Evolutionary conservation across 2,888 invertebrate genomes (phyloP).

Genomic region (Cerceris rybyensis): DNA sequence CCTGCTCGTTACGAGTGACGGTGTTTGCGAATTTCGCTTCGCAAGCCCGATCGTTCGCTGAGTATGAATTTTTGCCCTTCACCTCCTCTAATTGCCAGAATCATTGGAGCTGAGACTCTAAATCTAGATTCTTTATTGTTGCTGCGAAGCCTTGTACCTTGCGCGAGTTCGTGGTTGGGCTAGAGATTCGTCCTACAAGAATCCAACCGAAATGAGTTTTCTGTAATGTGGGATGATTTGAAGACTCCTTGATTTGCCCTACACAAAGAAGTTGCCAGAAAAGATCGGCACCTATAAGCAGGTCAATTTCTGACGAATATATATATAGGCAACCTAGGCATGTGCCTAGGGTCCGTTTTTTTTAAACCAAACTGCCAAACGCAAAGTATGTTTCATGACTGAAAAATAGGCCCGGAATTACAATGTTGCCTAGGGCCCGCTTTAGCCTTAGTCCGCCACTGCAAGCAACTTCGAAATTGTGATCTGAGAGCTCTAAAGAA

Average conservation of each 20-base stretch:
- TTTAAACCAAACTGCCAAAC: too few species aligned
- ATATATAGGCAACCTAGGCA: too few species aligned
- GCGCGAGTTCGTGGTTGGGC: not conserved
- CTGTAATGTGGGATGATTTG: conserved; percentile 1
- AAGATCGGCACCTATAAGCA: not conserved
- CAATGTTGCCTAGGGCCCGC: too few species aligned
- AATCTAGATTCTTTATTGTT: not conserved
- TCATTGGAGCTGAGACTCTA: not conserved
- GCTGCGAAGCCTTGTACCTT: not conserved
- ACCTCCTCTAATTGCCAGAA: conserved; percentile 25
- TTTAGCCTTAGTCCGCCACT: too few species aligned
- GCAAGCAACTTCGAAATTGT: too few species aligned
- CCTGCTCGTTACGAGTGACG: not conserved
- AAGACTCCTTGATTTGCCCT: not conserved
- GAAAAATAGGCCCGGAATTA: too few species aligned
- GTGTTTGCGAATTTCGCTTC: conserved; percentile 9
- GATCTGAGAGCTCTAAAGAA: too few species aligned
- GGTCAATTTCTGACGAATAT: not conserved
- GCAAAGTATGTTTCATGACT: too few species aligned
- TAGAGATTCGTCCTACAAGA: not conserved
- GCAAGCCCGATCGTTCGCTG: not conserved
- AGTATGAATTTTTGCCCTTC: not conserved
- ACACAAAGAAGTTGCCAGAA: conserved; percentile 3
- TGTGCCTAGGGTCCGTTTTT: too few species aligned
- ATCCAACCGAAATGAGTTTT: conserved; percentile 13